Conservation (phyloP, 1,140 invertebrate genomes). For the Sinonovacula constricta region DNA sequence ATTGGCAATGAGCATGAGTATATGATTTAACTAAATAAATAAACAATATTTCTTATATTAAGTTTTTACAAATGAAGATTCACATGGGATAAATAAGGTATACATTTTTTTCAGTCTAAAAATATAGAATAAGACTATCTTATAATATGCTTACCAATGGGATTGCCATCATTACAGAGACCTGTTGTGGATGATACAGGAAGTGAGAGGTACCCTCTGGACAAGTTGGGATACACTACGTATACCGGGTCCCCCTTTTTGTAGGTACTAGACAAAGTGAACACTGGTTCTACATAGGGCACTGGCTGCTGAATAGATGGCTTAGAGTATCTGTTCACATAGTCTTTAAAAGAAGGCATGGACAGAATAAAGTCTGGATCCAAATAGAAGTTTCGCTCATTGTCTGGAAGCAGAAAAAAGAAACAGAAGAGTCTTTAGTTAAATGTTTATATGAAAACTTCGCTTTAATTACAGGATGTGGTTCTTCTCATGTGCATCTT, state of each 20-base stretch:
- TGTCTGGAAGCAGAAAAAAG: constrained; percentile 56
- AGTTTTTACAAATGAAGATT: too few species aligned
- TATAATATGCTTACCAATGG: constrained; percentile 45
- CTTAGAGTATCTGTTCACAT: constrained; percentile 43
- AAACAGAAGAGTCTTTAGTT: too few species aligned
- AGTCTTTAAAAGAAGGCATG: constrained; percentile 46
- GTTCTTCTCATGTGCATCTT: too few species aligned
- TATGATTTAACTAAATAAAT: not conserved
- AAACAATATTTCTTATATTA: not conserved
- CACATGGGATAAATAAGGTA: too few species aligned
- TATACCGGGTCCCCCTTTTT: constrained; percentile 40
- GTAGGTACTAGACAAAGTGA: constrained; percentile 31
- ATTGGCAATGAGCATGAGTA: not conserved
- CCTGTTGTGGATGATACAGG: constrained; percentile 18
- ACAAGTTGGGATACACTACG: constrained; percentile 35
- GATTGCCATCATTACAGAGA: constrained; percentile 35
- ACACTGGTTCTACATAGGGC: constrained; percentile 2
- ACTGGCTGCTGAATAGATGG: constrained; percentile 19
- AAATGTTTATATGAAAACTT: too few species aligned
- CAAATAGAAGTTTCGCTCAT: constrained; percentile 54
- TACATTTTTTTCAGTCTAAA: too few species aligned
- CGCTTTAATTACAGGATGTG: too few species aligned
- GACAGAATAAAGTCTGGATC: constrained; percentile 50
- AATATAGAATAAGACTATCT: too few species aligned
- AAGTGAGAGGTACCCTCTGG: constrained; percentile 12